Evolutionary conservation across 2,888 invertebrate genomes (phyloP), one percentile per base, ranked within the genome.

Genomic region (Lasioglossum figueresi): DNA sequence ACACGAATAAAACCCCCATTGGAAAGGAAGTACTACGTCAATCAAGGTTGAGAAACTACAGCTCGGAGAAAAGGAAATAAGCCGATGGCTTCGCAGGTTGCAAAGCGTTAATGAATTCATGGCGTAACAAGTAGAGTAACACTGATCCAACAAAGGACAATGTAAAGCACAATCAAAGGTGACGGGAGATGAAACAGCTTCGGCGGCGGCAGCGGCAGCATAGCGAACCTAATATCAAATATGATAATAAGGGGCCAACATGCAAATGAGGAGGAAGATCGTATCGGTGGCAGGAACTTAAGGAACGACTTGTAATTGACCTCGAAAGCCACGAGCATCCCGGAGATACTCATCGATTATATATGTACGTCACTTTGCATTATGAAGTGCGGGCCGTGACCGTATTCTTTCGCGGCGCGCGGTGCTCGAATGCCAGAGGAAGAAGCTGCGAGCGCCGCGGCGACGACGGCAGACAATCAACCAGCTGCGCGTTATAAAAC

Each of bases 251-350:
- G 34, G 10, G 31, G 23, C n/a, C 66, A 40, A 40, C 34, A 85
- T 85, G 76, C 82, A 86, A 86, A 86, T 73, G 66, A 85, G 76
- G n/a, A 37, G 68, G 63, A 45, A 86, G 76, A 85, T 85, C 48
- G 70, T 78, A 86, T 85, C 82, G 76, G 68, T 43, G 73, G 59
- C 56, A 70, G 85, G 81, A 79, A 79, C 76, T 79, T 81, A 75
- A 85, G 77, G 79, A 79, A 82, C 75, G 79, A 66, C 78, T 82
- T 43, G 86, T 87, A 86, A 85, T 86, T 87, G 79, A 80, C 78
- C 78, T 78, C 79, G 78, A 83, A 76, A 85, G 66, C 71, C 76
- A 40, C 48, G 56, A 71, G 59, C 48, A 68, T 84, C 78, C 52
- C 43, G n/a, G 40, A 56, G 79, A 81, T 80, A 76, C 63, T 63